Percentiles rank a stretch among this genome's conserved stretches.
Conservation (phyloP, 2,797 vertebrate genomes). For the Antennarius maculatus region DNA sequence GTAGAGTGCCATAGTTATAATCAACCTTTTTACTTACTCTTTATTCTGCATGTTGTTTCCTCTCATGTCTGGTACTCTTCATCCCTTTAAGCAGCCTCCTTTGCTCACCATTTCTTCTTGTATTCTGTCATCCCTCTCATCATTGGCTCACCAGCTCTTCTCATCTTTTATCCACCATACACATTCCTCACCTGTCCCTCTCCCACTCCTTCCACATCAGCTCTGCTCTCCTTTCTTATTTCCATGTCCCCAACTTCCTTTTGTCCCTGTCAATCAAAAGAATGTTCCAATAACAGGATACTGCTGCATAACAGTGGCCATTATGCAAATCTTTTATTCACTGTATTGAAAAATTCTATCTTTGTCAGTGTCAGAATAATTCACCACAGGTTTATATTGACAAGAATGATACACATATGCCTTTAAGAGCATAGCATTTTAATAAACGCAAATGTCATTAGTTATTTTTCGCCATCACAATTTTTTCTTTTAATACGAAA, state of each 20-base stretch:
- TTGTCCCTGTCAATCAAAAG: slow-evolving; percentile 48
- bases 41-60: slow-evolving; percentile 1
- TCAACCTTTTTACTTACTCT: slow-evolving; percentile 8
- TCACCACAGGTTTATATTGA: slow-evolving; percentile 28
- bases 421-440: slow-evolving; percentile 11
- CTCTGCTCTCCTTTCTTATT: slow-evolving; percentile 12
- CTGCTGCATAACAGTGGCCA: slow-evolving; percentile 42
- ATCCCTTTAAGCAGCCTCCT: not conserved
- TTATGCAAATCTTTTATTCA: slow-evolving; percentile 65
- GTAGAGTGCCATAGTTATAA: slow-evolving; percentile 26
- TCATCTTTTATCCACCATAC: slow-evolving; percentile 16
- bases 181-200: not conserved
- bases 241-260: slow-evolving; percentile 25
- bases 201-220: not conserved
- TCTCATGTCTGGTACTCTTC: slow-evolving; percentile 1
- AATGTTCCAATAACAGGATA: slow-evolving; percentile 48
- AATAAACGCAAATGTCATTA: not conserved
- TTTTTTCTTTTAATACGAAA: not conserved
- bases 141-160: not conserved
- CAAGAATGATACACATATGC: slow-evolving; percentile 11
- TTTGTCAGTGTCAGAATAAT: slow-evolving; percentile 49
- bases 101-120: slow-evolving; percentile 11
- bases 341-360: slow-evolving; percentile 37
- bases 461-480: not conserved
- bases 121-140: not conserved